Percentiles rank a stretch among this genome's conserved stretches.
phyloP scores from a whole-genome alignment of 64 coral and sea anemone genomes.

The Montipora cactus region DNA sequence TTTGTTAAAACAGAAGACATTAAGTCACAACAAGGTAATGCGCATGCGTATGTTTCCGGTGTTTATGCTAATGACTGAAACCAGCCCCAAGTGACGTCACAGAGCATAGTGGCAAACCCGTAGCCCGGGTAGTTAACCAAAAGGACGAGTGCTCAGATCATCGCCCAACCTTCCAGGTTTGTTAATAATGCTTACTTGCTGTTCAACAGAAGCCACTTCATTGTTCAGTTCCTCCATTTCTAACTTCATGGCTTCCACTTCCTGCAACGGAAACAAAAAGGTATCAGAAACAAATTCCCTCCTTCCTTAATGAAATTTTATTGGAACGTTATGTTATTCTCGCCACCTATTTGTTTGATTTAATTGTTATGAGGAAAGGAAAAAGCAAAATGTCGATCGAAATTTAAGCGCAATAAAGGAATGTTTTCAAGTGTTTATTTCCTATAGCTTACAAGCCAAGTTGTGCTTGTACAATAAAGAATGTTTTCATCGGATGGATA shows the following conservation, averaged over 20 bases:
- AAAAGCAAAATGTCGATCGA: neutral
- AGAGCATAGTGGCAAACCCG: no score
- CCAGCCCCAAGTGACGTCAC: no score
- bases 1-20: no score
- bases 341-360: neutral
- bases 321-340: no score
- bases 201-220: slow-evolving; percentile 75
- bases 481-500: no score
- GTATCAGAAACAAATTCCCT: neutral
- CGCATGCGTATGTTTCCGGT: no score
- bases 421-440: neutral
- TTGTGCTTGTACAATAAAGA: neutral
- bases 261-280: slow-evolving; percentile 47
- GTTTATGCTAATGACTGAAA: no score
- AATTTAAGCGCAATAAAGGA: no score
- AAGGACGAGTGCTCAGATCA: neutral
- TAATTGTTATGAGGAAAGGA: neutral
- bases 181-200: slow-evolving; percentile 66
- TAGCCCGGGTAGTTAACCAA: no score
- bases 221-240: slow-evolving; percentile 89
- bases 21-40: no score
- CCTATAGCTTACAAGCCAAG: neutral
- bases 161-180: neutral
- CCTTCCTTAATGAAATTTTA: no score
- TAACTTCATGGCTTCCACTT: slow-evolving; percentile 90